Base-by-base conservation (phyloP, 2,888 invertebrate species). In the Andrena flavipes region DNA sequence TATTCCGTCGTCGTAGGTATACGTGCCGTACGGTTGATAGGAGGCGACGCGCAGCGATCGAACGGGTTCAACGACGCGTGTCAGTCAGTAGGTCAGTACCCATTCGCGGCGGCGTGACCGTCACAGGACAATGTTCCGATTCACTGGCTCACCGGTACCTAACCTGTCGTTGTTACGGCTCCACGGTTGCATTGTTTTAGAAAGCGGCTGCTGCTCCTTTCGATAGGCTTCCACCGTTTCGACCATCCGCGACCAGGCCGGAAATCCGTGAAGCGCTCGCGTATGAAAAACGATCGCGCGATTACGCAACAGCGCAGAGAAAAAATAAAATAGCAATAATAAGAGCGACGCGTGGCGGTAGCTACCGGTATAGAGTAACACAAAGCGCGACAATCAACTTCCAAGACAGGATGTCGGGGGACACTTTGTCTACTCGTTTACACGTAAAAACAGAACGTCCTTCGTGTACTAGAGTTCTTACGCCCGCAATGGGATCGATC, bases 41-140 rank as follows among this genome's bases (percentile, higher is more conserved):
- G 10, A 26, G 54, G 54, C 54, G 54, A 59, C 59, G 65, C 69
- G 62, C 67, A 62, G 59, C 77, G 64, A 70, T 80, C 75, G 65
- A 63, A 62, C 74, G 71, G 73, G 80, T 81, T 85, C 77, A 60
- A 64, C 64, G 68, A 75, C 73, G 65, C 48, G 71, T 62, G 56
- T 56, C 51, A 64, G 72, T 68, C 23, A 56, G 23, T 56, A 56
- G 56, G 56, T 26, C 56, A 56, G 56, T 10, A 23, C 26, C 35
- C 86, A 84, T 73, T 74, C 79, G 82, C 84, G 81, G 79, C 78
- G 80, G 84, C 88, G 84, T 88, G 87, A 91, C 89, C 85, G 87
- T 84, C 81, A 82, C 86, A 85, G 75, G 69, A 76, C 79, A 71
- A 79, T 80, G 85, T 69, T 80, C 74, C 83, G 82, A 84, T 86